Conservation (phyloP, 2,113 vertebrate genomes). For the Marcusenius ussheri region DNA sequence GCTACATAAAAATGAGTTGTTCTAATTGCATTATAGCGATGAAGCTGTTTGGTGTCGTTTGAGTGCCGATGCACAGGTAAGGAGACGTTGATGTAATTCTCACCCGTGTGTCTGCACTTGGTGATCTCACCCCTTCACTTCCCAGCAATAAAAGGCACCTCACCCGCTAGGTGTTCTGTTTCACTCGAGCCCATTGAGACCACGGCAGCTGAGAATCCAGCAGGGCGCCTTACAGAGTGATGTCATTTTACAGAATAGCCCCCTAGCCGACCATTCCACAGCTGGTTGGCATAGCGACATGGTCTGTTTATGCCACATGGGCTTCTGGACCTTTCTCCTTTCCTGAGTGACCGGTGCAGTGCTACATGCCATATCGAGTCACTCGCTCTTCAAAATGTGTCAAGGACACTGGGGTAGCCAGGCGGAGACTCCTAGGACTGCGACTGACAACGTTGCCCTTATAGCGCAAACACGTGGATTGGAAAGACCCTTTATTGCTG, state of each 20-base stretch:
- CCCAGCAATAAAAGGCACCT: not conserved
- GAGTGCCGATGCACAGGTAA: not conserved
- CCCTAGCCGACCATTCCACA: not conserved
- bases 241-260: not conserved
- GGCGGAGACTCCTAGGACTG: not conserved
- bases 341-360: not conserved
- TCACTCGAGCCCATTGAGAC: not conserved
- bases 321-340: not conserved
- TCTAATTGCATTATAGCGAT: not conserved
- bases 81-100: not conserved
- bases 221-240: not conserved
- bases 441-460: not conserved
- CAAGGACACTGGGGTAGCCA: not conserved
- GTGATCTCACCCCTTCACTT: not conserved
- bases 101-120: not conserved
- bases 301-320: not conserved
- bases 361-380: not conserved
- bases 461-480: not conserved
- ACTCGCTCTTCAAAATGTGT: constrained; percentile 6
- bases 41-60: not conserved
- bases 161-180: not conserved
- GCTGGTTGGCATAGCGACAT: not conserved
- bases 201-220: not conserved
- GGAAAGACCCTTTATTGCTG: too few species aligned
- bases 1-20: not conserved